Conservation (phyloP, 2,113 vertebrate species). For the Pteruthius melanotis region DNA sequence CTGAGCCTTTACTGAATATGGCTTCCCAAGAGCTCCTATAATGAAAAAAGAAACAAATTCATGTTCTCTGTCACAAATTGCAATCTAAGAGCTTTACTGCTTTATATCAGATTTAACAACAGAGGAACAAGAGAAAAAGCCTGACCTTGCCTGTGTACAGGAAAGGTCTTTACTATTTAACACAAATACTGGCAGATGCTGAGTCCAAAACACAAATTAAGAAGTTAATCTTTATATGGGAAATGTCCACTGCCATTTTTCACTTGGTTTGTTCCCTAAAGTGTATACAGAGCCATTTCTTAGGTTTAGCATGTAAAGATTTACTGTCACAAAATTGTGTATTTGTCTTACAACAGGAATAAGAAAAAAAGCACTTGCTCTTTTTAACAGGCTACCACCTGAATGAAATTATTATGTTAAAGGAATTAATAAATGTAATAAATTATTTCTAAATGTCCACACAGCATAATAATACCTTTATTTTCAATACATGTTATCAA, state of each 20-base stretch:
- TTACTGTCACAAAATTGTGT: background rate
- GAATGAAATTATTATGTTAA: background rate
- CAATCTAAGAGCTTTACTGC: constrained; percentile 18
- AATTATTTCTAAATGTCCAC: background rate
- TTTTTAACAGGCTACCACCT: constrained; percentile 4
- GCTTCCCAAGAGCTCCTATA: constrained; percentile 91
- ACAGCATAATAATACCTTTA: background rate
- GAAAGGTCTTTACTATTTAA: background rate
- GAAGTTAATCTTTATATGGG: constrained; percentile 28
- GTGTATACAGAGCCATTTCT: background rate
- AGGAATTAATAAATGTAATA: background rate
- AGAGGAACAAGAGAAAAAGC: constrained; percentile 12
- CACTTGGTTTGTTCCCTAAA: background rate
- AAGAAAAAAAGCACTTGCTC: background rate
- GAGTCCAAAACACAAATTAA: constrained; percentile 20
- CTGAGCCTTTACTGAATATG: constrained; percentile 88
- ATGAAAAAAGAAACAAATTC: constrained; percentile 57
- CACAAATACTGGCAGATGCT: background rate
- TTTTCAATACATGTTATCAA: background rate
- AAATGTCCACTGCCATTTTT: constrained; percentile 17
- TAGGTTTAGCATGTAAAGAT: background rate
- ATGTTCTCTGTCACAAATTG: constrained; percentile 24
- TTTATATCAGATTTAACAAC: constrained; percentile 38
- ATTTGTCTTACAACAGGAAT: background rate
- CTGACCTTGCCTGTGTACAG: background rate